A percentile compares a stretch with the other conserved stretches of the same genome.
Evolutionary conservation across 2,888 invertebrate species (phyloP).

Genomic region (Nemurella pictetii): DNA sequence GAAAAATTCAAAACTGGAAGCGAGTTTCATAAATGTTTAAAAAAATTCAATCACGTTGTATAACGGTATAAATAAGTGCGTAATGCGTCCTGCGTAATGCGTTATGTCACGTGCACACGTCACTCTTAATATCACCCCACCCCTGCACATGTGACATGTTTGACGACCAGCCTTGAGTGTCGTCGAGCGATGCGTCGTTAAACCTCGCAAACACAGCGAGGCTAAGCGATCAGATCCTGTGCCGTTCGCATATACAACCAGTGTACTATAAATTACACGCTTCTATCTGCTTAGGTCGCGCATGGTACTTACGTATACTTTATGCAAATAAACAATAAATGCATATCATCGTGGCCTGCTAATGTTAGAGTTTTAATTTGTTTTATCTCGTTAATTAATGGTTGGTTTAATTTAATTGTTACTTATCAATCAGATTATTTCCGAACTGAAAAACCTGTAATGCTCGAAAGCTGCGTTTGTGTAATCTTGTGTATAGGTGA

Average conservation of each 20-base stretch:
- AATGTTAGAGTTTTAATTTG: neutral
- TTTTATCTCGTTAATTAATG: neutral
- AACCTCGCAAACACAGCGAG: neutral
- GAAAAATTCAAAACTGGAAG: no score
- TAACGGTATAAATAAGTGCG: no score
- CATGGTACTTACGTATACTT: no score
- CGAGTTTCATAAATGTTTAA: no score
- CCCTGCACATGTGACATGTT: neutral
- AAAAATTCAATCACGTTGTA: no score
- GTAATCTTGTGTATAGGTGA: no score
- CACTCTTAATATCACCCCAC: no score
- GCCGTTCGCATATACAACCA: neutral
- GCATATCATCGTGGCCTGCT: neutral
- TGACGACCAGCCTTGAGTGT: neutral
- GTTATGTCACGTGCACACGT: neutral
- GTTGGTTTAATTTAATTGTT: neutral
- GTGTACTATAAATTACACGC: neutral
- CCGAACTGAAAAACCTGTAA: no score
- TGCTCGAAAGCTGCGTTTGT: no score
- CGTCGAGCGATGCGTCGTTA: neutral
- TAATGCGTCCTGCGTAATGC: neutral
- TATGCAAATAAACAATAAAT: neutral
- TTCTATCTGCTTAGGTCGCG: neutral
- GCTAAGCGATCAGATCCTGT: neutral
- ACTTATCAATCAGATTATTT: neutral